A percentile compares a stretch with the other conserved stretches of the same genome.
These are phyloP conservation scores for Hecatera dysodea DNA, from an alignment of 2,888 invertebrate species.

Conservation along the genomic window DNA sequence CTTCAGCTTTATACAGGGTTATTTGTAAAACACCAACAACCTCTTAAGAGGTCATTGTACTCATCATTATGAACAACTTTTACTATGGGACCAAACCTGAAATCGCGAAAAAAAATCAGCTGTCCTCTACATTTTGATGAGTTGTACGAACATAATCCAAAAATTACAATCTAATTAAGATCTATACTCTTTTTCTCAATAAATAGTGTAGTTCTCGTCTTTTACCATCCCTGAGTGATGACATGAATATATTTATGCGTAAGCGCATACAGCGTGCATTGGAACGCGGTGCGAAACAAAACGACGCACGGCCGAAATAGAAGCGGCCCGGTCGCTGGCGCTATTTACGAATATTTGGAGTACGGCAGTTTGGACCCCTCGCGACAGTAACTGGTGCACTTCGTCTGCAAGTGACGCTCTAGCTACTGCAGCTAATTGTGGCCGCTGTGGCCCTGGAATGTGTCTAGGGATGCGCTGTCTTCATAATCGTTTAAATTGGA, in stretches of 20 bases:
- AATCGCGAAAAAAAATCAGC: too few relatives aligned
- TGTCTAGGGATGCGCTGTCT: too few relatives aligned
- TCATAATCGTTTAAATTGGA: neutral
- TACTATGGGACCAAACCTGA: too few relatives aligned
- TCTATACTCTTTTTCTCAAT: too few relatives aligned
- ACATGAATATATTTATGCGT: conserved; percentile 74
- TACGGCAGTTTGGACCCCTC: conserved; percentile 45
- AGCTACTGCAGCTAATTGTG: conserved; percentile 49
- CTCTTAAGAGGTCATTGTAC: too few relatives aligned
- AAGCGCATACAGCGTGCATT: conserved; percentile 69
- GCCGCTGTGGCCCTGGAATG: conserved; percentile 2
- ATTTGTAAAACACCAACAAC: too few relatives aligned
- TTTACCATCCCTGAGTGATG: conserved; percentile 66
- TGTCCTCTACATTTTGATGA: too few relatives aligned
- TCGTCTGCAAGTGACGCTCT: conserved; percentile 39
- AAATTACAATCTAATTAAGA: too few relatives aligned
- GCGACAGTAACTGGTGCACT: conserved; percentile 47
- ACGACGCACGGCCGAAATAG: conserved; percentile 75
- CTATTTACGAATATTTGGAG: conserved; percentile 64
- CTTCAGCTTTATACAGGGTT: too few relatives aligned
- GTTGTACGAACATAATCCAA: too few relatives aligned
- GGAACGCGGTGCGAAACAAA: conserved; percentile 70
- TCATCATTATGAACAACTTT: too few relatives aligned
- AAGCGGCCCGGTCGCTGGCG: conserved; percentile 66
- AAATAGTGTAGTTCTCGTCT: neutral